phyloP scores from a whole-genome alignment of 2,888 invertebrate species.

The Andrena flavipes region DNA sequence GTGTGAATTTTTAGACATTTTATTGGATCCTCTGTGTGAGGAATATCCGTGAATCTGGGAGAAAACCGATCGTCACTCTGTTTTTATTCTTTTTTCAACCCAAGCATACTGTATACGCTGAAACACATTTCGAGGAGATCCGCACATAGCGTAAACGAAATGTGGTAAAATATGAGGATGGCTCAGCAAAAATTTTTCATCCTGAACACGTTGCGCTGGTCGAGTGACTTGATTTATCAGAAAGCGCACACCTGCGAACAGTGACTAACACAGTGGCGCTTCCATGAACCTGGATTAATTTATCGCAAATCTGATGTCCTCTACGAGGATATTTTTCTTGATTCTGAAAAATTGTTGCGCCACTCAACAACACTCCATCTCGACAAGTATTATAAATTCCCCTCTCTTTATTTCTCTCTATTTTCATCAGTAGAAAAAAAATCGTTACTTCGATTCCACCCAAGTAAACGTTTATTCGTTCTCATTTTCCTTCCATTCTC shows the following conservation, averaged over 20 bases:
- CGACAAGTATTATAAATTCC: not conserved
- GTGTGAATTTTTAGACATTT: too few species aligned
- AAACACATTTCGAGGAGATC: not conserved
- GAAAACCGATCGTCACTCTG: not conserved
- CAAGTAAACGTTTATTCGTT: not conserved
- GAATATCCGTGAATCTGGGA: not conserved
- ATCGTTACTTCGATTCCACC: not conserved
- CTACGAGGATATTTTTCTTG: conserved; percentile 1
- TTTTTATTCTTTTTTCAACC: not conserved
- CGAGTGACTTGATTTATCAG: conserved; percentile 43
- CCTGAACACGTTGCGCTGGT: conserved; percentile 5
- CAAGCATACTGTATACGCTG: not conserved
- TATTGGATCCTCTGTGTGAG: too few species aligned
- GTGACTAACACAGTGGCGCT: conserved; percentile 41
- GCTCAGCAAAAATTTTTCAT: conserved; percentile 17
- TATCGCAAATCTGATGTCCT: conserved; percentile 35
- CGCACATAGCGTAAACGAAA: not conserved
- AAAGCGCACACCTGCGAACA: conserved; percentile 27
- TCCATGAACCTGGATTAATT: conserved; percentile 42
- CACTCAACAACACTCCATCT: conserved; percentile 5
- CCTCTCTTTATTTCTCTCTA: not conserved
- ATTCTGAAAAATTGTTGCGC: conserved; percentile 17
- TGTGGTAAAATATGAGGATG: conserved; percentile 13
- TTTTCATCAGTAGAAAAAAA: not conserved
- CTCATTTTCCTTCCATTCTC: not conserved